Evolutionary conservation across 1,140 invertebrate species (phyloP).

Genomic region (Argopecten irradians): DNA sequence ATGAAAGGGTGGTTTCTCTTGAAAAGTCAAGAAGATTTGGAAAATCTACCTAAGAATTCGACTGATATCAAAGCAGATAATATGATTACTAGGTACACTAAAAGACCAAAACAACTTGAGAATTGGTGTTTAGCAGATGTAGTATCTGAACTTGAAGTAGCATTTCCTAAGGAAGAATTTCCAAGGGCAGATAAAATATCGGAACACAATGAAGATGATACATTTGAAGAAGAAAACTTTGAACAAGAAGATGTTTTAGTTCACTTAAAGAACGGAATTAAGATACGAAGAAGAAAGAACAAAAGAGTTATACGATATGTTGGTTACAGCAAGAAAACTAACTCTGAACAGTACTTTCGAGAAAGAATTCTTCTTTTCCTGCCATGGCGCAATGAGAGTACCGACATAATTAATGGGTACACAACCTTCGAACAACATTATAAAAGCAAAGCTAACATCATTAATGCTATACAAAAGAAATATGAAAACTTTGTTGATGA

Average conservation of each 20-base stretch:
- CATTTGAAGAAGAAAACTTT: constrained; percentile 22
- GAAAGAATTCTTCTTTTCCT: constrained; percentile 36
- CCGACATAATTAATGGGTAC: not conserved
- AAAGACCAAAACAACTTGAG: constrained; percentile 41
- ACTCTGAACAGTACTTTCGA: constrained; percentile 39
- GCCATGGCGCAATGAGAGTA: constrained; percentile 40
- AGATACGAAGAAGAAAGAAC: constrained; percentile 33
- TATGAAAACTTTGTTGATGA: constrained; percentile 35
- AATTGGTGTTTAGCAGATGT: constrained; percentile 46
- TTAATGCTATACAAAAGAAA: not conserved
- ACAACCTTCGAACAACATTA: constrained; percentile 39
- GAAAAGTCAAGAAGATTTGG: constrained; percentile 29
- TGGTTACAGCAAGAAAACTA: constrained; percentile 32
- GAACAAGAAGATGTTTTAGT: constrained; percentile 32
- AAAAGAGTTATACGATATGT: constrained; percentile 39
- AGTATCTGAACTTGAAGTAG: constrained; percentile 19
- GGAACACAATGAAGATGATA: constrained; percentile 28
- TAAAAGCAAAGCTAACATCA: not conserved
- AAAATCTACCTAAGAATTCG: constrained; percentile 32
- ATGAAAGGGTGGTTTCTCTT: constrained; percentile 46
- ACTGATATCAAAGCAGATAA: constrained; percentile 38
- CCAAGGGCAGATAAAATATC: not conserved
- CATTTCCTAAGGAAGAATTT: not conserved
- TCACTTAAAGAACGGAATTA: constrained; percentile 42
- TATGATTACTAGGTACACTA: constrained; percentile 41